Conservation (phyloP, 2,888 invertebrate species). For the Alloplasta piceator region DNA sequence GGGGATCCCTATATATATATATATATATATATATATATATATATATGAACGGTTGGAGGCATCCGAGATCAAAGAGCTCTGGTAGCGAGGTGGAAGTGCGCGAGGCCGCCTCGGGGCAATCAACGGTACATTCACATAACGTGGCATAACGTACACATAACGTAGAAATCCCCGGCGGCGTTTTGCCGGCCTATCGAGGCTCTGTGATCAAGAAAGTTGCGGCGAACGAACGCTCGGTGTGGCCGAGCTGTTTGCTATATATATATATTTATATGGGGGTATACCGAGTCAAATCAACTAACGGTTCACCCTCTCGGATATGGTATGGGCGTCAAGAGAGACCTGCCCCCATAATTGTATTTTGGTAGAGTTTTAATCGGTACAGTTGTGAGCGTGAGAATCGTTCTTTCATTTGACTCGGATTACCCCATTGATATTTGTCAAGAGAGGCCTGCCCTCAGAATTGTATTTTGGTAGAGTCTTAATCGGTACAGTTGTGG, state of each 20-base stretch:
- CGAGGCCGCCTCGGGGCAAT: constrained; percentile 74
- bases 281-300: not conserved
- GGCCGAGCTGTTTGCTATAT: constrained; percentile 3
- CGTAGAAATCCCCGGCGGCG: constrained; percentile 42
- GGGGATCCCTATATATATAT: constrained; percentile 16
- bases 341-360: too few species aligned
- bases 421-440: too few species aligned
- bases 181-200: constrained; percentile 36
- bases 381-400: too few species aligned
- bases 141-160: constrained; percentile 69
- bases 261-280: not conserved
- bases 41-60: constrained; percentile 15
- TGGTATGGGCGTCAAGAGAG: not conserved
- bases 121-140: constrained; percentile 79
- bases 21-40: not conserved
- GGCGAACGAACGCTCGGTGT: not conserved
- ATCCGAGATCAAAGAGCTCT: constrained; percentile 63
- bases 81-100: constrained; percentile 63
- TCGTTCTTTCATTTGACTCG: too few species aligned
- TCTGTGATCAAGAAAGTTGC: not conserved
- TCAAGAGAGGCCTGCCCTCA: too few species aligned
- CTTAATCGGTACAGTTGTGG: too few species aligned
- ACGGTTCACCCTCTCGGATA: not conserved
- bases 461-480: too few species aligned
- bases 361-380: too few species aligned